Evolutionary conservation across 2,888 invertebrate genomes (phyloP).

Genomic region (Megastigmus dorsalis): DNA sequence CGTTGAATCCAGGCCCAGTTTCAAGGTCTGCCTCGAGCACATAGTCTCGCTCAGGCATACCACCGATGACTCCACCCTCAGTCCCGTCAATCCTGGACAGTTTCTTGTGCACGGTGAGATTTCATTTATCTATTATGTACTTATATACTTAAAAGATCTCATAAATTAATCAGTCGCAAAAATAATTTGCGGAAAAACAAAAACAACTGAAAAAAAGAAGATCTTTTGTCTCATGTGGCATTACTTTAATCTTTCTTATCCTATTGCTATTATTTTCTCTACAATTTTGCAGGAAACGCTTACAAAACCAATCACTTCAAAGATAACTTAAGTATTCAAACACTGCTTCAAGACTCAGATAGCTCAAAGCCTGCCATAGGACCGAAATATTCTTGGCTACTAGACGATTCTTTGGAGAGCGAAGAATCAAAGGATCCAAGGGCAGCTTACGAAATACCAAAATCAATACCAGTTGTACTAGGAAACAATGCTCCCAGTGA

Average conservation of each 20-base stretch:
- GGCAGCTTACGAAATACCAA: slow-evolving; percentile 82
- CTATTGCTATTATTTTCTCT: slow-evolving; percentile 5
- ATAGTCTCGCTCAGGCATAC: slow-evolving; percentile 66
- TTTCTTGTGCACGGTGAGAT: slow-evolving; percentile 56
- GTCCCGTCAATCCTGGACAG: slow-evolving; percentile 70
- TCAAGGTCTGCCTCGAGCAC: slow-evolving; percentile 85
- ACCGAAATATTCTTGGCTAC: slow-evolving; percentile 82
- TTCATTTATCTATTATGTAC: neutral
- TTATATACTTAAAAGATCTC: neutral
- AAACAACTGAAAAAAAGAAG: neutral
- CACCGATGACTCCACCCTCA: slow-evolving; percentile 67
- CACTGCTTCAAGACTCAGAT: slow-evolving; percentile 72
- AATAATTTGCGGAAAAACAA: neutral
- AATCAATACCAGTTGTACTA: slow-evolving; percentile 67
- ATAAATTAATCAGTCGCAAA: neutral
- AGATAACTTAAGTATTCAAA: slow-evolving; percentile 75
- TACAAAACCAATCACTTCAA: slow-evolving; percentile 76
- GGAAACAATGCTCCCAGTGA: slow-evolving; percentile 1
- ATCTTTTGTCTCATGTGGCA: neutral
- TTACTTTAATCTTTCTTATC: too few relatives aligned
- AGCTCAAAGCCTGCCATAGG: slow-evolving; percentile 63
- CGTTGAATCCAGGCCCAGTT: slow-evolving; percentile 90
- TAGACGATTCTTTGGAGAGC: slow-evolving; percentile 76
- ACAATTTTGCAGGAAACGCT: slow-evolving; percentile 72
- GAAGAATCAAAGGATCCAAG: slow-evolving; percentile 73